phyloP scores from a whole-genome alignment of 2,888 invertebrate genomes.

The Orthonevra nobilis region DNA sequence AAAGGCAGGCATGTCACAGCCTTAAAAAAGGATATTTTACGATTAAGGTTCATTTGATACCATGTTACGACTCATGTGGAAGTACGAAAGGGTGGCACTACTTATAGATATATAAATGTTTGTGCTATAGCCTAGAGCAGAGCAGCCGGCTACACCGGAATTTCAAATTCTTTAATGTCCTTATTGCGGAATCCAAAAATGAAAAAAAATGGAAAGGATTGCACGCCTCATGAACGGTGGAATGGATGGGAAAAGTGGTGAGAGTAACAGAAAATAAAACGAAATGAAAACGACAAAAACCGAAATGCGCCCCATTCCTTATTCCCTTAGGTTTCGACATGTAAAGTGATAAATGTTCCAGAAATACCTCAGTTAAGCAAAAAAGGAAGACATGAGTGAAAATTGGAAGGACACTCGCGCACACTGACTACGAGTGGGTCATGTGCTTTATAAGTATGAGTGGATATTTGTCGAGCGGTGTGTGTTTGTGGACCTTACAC shows the following conservation, averaged over 20 bases:
- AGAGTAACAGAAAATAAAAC: conserved; percentile 30
- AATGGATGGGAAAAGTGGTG: conserved; percentile 3
- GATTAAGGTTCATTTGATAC: conserved; percentile 61
- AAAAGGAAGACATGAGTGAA: not conserved
- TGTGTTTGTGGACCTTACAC: conserved; percentile 44
- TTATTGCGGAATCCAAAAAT: conserved; percentile 47
- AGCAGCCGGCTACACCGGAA: conserved; percentile 42
- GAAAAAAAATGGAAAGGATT: too few species aligned
- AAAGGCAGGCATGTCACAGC: conserved; percentile 52
- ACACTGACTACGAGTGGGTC: conserved; percentile 34
- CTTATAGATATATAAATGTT: conserved; percentile 2
- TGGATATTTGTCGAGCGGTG: conserved; percentile 28
- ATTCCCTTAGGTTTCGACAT: conserved; percentile 65
- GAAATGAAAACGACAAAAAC: conserved; percentile 45
- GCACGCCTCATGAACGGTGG: conserved; percentile 43
- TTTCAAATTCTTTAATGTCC: conserved; percentile 61
- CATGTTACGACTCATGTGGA: conserved; percentile 45
- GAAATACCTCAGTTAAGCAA: conserved; percentile 40
- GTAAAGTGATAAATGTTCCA: conserved; percentile 69
- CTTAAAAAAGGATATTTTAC: conserved; percentile 56
- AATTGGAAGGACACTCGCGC: not conserved
- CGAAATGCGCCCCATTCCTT: conserved; percentile 37
- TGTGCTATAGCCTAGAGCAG: conserved; percentile 35
- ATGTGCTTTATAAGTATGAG: conserved; percentile 33
- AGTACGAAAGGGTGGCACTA: conserved; percentile 15